phyloP scores from a whole-genome alignment of 2,113 vertebrate genomes.

The Taurulus bubalis region DNA sequence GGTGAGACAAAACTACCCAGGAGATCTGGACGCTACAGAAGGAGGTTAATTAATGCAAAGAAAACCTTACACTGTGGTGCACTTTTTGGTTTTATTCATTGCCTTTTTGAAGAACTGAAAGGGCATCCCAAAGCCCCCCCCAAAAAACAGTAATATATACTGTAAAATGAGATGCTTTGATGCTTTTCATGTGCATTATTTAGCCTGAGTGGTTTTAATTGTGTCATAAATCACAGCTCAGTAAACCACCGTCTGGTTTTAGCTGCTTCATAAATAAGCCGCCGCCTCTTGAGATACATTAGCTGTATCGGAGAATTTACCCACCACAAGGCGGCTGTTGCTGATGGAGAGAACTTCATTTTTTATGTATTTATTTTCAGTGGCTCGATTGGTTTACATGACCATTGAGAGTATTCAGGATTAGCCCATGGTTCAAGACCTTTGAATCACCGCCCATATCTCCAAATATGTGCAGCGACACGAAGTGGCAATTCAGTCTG shows the following conservation, averaged over 20 bases:
- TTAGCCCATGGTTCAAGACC: not conserved
- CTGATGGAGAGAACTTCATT: not conserved
- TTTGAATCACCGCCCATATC: not conserved
- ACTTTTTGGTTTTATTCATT: no score
- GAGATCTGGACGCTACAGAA: no score
- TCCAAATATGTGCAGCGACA: not conserved
- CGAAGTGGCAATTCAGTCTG: not conserved
- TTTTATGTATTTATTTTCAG: not conserved
- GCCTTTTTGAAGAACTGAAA: no score
- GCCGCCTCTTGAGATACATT: not conserved
- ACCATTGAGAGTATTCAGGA: not conserved
- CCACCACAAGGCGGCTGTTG: conserved; percentile 12
- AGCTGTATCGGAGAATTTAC: not conserved
- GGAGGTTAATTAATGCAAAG: conserved; percentile 37
- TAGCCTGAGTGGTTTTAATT: conserved; percentile 21
- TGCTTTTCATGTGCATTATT: conserved; percentile 25
- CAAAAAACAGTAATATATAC: no score
- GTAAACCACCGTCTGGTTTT: conserved; percentile 20
- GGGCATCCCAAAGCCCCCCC: no score
- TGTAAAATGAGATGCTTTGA: not conserved
- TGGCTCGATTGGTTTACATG: not conserved
- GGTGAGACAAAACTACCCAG: no score
- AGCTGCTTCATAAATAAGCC: conserved; percentile 33
- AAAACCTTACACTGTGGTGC: not conserved
- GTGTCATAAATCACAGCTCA: conserved; percentile 32